These are phyloP conservation scores for Lithophane socia DNA, from an alignment of 2,888 invertebrate species.

Conservation along the genomic window DNA sequence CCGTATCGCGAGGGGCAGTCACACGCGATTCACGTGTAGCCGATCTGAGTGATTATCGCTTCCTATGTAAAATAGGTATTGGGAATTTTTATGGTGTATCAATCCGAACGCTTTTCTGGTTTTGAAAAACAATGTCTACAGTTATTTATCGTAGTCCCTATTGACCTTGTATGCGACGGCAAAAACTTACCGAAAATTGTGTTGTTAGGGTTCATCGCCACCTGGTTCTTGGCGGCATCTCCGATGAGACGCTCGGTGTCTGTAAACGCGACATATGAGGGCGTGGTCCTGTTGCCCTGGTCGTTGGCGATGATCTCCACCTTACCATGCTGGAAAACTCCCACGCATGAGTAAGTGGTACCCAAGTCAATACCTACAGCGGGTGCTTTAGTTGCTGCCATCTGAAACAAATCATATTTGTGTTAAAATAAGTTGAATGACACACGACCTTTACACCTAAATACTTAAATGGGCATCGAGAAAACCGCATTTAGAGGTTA, in stretches of 20 bases:
- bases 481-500: conserved; percentile 52
- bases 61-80: conserved; percentile 14
- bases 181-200: conserved; percentile 94
- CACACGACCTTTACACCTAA: conserved; percentile 24
- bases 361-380: conserved; percentile 99
- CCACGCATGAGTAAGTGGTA: conserved; percentile 98
- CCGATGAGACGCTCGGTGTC: conserved; percentile 96
- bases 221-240: conserved; percentile 96
- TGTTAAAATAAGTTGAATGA: conserved; percentile 35
- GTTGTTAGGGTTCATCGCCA: conserved; percentile 97
- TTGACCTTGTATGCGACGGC: background rate
- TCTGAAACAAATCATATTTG: conserved; percentile 81
- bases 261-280: conserved; percentile 96
- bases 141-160: background rate
- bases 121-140: background rate
- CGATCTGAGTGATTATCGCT: conserved; percentile 22
- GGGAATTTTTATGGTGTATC: background rate
- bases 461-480: conserved; percentile 5
- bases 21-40: conserved; percentile 29
- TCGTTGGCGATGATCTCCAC: conserved; percentile 97
- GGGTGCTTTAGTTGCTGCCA: conserved; percentile 92
- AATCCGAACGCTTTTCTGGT: conserved; percentile 1
- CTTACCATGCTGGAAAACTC: conserved; percentile 97
- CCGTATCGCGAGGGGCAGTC: background rate
- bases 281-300: conserved; percentile 97